These are phyloP conservation scores for Trialeurodes vaporariorum DNA, from an alignment of 1,140 invertebrate species.

Conservation along the genomic window DNA sequence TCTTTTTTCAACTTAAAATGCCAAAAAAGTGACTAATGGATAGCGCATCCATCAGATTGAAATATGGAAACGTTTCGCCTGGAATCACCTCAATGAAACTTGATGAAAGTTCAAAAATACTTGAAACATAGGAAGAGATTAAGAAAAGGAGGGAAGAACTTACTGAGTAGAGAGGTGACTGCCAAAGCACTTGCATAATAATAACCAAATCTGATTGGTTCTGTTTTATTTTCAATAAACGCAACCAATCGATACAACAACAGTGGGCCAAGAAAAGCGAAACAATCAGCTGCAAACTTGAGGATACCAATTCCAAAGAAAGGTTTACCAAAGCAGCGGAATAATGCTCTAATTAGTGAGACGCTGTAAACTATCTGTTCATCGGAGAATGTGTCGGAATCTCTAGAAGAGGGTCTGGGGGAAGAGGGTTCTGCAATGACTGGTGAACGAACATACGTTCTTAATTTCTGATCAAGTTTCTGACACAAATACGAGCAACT, in stretches of 20 bases:
- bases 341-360: conserved; percentile 22
- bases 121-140: conserved; percentile 12
- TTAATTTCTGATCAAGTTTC: conserved; percentile 41
- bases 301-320: conserved; percentile 83
- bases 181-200: conserved; percentile 64
- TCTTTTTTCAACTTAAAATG: too few species aligned
- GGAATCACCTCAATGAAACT: too few species aligned
- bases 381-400: conserved; percentile 11
- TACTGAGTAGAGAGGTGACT: conserved; percentile 49
- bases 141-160: conserved; percentile 18
- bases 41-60: too few species aligned
- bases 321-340: conserved; percentile 60
- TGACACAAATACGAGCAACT: conserved; percentile 45
- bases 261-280: conserved; percentile 78
- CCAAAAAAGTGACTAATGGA: too few species aligned
- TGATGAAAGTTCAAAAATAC: too few species aligned
- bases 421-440: conserved; percentile 25
- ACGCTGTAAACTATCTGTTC: conserved; percentile 15
- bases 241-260: conserved; percentile 69
- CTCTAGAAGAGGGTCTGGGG: conserved; percentile 16
- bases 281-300: conserved; percentile 69
- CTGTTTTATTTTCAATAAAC: conserved; percentile 62
- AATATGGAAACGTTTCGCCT: too few species aligned
- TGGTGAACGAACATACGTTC: too few species aligned
- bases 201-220: conserved; percentile 58